Evolutionary conservation across 2,888 invertebrate species (phyloP).

Genomic region (Dasypogon diadema): DNA sequence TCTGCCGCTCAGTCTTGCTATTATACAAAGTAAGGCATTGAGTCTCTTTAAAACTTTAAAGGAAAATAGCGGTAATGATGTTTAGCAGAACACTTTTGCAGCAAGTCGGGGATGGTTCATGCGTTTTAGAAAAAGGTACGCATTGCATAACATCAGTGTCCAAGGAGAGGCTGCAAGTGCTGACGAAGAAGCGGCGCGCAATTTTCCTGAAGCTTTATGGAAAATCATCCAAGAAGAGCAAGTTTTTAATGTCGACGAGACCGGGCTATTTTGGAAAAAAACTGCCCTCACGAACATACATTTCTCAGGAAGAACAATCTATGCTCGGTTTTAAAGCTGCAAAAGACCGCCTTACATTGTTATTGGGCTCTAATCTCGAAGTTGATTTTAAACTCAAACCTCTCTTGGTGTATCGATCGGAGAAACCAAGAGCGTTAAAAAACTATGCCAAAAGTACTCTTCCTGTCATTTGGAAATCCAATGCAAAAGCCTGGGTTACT

Average conservation of each 20-base stretch:
- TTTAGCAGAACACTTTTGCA: neutral
- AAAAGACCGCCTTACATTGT: slow-evolving; percentile 8
- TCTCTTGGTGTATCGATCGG: neutral
- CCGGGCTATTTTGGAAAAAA: slow-evolving; percentile 2
- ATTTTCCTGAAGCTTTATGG: neutral
- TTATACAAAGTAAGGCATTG: neutral
- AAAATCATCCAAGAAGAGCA: slow-evolving; percentile 11
- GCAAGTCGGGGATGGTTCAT: neutral
- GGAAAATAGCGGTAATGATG: neutral
- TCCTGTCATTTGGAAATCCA: too few relatives aligned
- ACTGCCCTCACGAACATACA: slow-evolving; percentile 10
- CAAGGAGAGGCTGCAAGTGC: neutral
- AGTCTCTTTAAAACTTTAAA: neutral
- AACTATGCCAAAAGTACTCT: neutral
- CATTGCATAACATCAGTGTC: neutral
- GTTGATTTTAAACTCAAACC: slow-evolving; percentile 11
- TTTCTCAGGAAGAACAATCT: slow-evolving; percentile 13
- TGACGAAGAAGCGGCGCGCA: neutral
- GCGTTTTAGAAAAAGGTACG: neutral
- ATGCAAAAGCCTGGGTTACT: too few relatives aligned
- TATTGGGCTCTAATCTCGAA: slow-evolving; percentile 10
- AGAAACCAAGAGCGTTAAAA: neutral
- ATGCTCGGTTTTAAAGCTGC: slow-evolving; percentile 16
- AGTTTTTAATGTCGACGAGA: slow-evolving; percentile 3
- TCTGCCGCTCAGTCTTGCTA: neutral